Evolutionary conservation across 1,140 invertebrate genomes (phyloP).

Genomic region (Eupristina koningsbergeri): DNA sequence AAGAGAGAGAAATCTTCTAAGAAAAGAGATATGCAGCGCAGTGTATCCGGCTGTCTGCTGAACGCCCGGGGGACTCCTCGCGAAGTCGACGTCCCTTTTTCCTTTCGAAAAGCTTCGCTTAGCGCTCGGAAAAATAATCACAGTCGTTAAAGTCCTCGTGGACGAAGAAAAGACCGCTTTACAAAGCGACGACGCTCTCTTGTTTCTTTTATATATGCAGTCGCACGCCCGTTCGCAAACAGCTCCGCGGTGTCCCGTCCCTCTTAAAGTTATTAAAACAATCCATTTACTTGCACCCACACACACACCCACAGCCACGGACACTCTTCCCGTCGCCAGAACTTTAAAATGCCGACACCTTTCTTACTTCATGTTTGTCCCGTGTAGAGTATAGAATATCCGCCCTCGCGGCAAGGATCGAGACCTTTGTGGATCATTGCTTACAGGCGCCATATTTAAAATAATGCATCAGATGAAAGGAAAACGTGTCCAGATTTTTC

Average conservation of each 20-base stretch:
- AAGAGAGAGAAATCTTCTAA: neutral
- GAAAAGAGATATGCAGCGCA: neutral
- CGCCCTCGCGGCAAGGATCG: too few relatives aligned
- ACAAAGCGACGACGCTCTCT: slow-evolving; percentile 9
- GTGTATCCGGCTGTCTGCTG: neutral
- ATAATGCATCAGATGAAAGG: too few relatives aligned
- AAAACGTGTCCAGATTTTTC: too few relatives aligned
- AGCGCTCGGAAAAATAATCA: slow-evolving; percentile 31
- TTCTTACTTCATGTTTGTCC: too few relatives aligned
- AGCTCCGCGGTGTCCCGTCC: neutral
- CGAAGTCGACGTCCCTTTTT: slow-evolving; percentile 7
- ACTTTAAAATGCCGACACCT: too few relatives aligned
- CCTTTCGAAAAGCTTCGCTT: slow-evolving; percentile 12
- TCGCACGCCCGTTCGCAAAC: slow-evolving; percentile 28
- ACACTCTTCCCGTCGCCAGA: too few relatives aligned
- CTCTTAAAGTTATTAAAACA: slow-evolving; percentile 59
- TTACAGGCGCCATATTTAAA: too few relatives aligned
- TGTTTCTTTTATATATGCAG: slow-evolving; percentile 27
- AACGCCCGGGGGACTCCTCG: slow-evolving; percentile 8
- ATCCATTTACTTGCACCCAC: slow-evolving; percentile 56
- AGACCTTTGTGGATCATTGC: too few relatives aligned
- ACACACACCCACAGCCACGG: neutral
- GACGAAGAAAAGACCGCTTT: slow-evolving; percentile 15
- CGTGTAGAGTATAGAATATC: too few relatives aligned
- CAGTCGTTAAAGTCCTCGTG: slow-evolving; percentile 13